Evolutionary conservation across 1,140 invertebrate species (phyloP), one percentile per base, ranked within the genome.

Genomic region (Drosophila takahashii): DNA sequence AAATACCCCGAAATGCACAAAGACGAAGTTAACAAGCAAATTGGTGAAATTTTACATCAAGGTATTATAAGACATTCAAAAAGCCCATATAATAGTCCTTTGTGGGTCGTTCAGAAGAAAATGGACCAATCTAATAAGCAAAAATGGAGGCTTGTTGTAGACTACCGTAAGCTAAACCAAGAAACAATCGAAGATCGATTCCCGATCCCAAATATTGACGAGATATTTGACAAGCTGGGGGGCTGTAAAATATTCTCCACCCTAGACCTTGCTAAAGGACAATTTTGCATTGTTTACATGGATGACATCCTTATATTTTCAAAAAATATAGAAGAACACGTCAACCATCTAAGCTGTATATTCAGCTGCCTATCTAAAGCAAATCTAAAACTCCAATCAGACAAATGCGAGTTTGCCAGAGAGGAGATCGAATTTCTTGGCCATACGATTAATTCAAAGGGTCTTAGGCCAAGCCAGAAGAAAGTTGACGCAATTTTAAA

Each of bases 1-100:
- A 51, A 77, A 54, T 87, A 87, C 60, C 77, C 81, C 0, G 72
- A 90, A 75, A 65, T 79, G 7, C 77, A 81, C 34, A 77, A 71
- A 62, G 32, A 71, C 1, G 69, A 29, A 18, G 65, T 72, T 36
- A 65, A n/a, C n/a, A n/a, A n/a, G n/a, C n/a, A n/a, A n/a, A n/a
- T n/a, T n/a, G n/a, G n/a, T n/a, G n/a, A n/a, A n/a, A n/a, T n/a
- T n/a, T n/a, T n/a, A n/a, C n/a, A n/a, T n/a, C n/a, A n/a, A n/a
- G n/a, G n/a, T n/a, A n/a, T n/a, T n/a, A n/a, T n/a, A n/a, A n/a
- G n/a, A n/a, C n/a, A n/a, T n/a, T n/a, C n/a, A n/a, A n/a, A n/a
- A n/a, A n/a, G n/a, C n/a, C n/a, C n/a, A n/a, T n/a, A n/a, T n/a
- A n/a, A n/a, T n/a, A n/a, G 72, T 2, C 81, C 76, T 26, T 58